These are phyloP conservation scores for Coronaproctus castanopsis DNA, from an alignment of 2,888 invertebrate genomes.

Conservation along the genomic window DNA sequence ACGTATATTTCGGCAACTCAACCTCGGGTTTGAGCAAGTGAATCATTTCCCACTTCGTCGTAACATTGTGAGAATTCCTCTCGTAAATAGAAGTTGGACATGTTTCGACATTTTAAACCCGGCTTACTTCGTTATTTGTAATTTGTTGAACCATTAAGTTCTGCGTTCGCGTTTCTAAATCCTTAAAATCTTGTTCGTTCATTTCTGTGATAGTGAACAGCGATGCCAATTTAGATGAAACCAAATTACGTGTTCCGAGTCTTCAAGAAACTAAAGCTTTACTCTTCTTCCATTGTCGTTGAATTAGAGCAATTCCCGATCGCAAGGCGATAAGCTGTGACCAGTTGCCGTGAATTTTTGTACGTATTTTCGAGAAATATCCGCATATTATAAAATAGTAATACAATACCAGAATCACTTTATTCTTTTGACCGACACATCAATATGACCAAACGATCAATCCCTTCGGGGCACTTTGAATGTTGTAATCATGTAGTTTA, in stretches of 20 bases:
- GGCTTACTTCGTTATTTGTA: no score
- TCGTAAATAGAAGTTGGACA: no score
- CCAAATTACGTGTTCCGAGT: neutral
- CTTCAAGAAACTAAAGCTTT: neutral
- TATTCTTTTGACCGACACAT: neutral
- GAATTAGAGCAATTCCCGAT: neutral
- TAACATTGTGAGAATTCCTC: no score
- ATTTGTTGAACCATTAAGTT: neutral
- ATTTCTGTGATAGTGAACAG: neutral
- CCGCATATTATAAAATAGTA: neutral
- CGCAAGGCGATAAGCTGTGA: neutral
- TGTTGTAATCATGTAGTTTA: neutral
- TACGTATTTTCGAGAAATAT: neutral
- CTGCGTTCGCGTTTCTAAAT: neutral
- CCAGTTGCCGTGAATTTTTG: neutral
- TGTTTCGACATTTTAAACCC: no score
- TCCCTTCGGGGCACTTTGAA: neutral
- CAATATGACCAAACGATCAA: neutral
- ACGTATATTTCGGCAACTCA: no score
- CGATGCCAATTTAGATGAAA: neutral
- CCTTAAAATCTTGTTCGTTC: conserved; percentile 1
- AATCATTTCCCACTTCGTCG: no score
- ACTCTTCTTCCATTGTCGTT: no score
- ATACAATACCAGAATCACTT: neutral
- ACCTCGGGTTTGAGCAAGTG: no score